Conservation (phyloP, 2,888 invertebrate species). For the Drymonia ruficornis region DNA sequence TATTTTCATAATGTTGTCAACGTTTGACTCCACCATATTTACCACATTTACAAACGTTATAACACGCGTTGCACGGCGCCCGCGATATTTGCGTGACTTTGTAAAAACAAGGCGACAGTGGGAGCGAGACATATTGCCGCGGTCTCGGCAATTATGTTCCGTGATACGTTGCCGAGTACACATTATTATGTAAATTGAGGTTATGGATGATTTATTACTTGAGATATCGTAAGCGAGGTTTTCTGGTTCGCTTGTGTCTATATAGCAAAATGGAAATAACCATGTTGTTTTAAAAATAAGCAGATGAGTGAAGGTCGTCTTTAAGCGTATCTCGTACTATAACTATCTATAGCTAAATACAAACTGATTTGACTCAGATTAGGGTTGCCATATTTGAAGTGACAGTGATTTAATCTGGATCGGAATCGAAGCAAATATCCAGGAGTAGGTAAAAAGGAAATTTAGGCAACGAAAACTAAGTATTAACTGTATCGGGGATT, state of each 20-base stretch:
- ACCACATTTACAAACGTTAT: not conserved
- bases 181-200: conserved; percentile 1
- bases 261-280: too few relatives aligned
- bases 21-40: not conserved
- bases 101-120: not conserved
- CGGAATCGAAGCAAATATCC: too few relatives aligned
- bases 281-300: too few relatives aligned
- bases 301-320: too few relatives aligned
- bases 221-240: not conserved
- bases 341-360: too few relatives aligned
- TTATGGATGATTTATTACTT: not conserved
- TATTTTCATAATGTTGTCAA: too few relatives aligned
- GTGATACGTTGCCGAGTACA: not conserved
- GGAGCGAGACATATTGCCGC: not conserved
- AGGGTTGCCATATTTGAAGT: not conserved
- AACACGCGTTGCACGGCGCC: not conserved
- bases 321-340: too few relatives aligned
- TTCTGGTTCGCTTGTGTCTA: not conserved
- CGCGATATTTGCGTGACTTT: not conserved
- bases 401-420: too few relatives aligned
- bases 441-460: too few relatives aligned
- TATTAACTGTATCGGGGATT: too few relatives aligned
- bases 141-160: not conserved
- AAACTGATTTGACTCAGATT: not conserved
- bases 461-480: not conserved